Evolutionary conservation across 2,797 vertebrate genomes (phyloP).

Genomic region (Knipowitschia caucasica): DNA sequence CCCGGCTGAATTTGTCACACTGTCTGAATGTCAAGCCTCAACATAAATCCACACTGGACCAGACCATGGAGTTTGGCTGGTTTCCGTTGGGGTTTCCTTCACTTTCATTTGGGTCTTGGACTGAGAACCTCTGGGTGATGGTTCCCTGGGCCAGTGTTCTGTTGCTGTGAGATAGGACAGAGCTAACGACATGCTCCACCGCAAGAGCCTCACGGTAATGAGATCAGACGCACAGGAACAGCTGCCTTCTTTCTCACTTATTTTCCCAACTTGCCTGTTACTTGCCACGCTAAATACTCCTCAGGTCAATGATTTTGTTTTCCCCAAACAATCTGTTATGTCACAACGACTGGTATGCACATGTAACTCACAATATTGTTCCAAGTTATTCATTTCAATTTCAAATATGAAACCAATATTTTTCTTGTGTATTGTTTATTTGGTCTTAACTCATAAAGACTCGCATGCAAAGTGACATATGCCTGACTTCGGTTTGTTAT

Average conservation of each 20-base stretch:
- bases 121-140: conserved; percentile 37
- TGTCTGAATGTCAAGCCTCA: conserved; percentile 33
- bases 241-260: conserved; percentile 36
- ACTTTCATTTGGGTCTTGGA: conserved; percentile 54
- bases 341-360: too few relatives aligned
- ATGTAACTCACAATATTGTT: too few relatives aligned
- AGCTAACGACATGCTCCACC: conserved; percentile 51
- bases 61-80: conserved; percentile 29
- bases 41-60: conserved; percentile 41
- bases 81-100: conserved; percentile 27
- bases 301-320: neutral
- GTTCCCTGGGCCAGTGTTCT: conserved; percentile 47
- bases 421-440: too few relatives aligned
- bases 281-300: neutral
- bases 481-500: too few relatives aligned
- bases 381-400: too few relatives aligned
- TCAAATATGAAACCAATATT: too few relatives aligned
- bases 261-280: conserved; percentile 4
- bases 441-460: too few relatives aligned
- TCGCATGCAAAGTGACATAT: too few relatives aligned
- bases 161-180: conserved; percentile 58
- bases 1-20: conserved; percentile 37
- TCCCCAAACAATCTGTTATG: neutral
- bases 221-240: conserved; percentile 56
- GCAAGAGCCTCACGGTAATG: conserved; percentile 58